phyloP scores from a whole-genome alignment of 2,888 invertebrate genomes.

The Calliphora vomitoria region DNA sequence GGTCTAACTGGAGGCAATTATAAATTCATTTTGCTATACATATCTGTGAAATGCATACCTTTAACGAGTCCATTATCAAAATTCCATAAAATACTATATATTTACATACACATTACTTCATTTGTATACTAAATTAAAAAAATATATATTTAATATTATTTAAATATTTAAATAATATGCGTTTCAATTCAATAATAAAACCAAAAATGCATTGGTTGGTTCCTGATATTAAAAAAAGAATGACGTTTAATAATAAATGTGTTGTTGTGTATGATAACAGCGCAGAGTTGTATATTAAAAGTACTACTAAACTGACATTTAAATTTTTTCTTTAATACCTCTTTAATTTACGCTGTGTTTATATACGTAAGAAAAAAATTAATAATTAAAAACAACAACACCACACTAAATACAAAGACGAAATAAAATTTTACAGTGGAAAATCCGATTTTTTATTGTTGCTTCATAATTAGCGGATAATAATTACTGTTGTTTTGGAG shows the following conservation, averaged over 20 bases:
- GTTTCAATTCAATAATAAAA: conserved; percentile 44
- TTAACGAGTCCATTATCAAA: conserved; percentile 60
- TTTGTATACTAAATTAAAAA: conserved; percentile 24
- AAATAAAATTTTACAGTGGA: conserved; percentile 24
- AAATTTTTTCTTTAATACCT: neutral
- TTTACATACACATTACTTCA: conserved; percentile 37
- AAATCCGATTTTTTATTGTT: neutral
- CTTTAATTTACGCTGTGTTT: conserved; percentile 43
- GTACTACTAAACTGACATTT: neutral
- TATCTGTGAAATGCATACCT: conserved; percentile 36
- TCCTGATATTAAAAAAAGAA: conserved; percentile 17
- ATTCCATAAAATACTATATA: neutral
- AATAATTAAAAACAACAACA: conserved; percentile 33
- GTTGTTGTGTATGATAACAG: conserved; percentile 53
- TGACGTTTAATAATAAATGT: conserved; percentile 36
- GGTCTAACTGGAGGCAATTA: conserved; percentile 9
- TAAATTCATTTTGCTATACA: neutral
- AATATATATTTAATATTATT: neutral
- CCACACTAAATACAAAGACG: conserved; percentile 26
- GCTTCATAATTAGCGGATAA: conserved; percentile 11
- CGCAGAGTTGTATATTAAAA: conserved; percentile 38
- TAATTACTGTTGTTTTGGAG: neutral
- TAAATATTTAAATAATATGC: conserved; percentile 41
- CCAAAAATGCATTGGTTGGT: conserved; percentile 29
- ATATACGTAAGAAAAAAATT: conserved; percentile 18